Base-by-base conservation (phyloP, 1,140 invertebrate species). In the Papilio machaon region DNA sequence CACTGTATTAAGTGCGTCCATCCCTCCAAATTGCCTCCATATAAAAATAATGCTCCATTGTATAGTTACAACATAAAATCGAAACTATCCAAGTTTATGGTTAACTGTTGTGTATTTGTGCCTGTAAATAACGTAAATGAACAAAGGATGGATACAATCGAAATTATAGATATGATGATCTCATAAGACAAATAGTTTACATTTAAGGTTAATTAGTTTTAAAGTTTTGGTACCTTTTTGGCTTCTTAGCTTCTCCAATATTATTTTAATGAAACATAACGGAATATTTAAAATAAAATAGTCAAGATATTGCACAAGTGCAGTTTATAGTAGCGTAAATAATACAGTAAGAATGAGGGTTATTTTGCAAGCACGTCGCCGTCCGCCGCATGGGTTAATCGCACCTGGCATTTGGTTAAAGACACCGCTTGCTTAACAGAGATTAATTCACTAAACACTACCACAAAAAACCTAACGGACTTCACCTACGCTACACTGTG, bases 401-500 rank as follows among this genome's bases (percentile, higher is more conserved):
- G 15, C 54, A 60, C 17, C 76, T 60, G 52, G 54, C 58, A 78
- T 78, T 64, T 78, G 17, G 47, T 35, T 77, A 17, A 77, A 52
- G 15, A 78, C 54, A 43, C 47, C 76, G 76, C 38, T 78, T 60
- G 76, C 76, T 78, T 78, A 78, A 78, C 30, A 78, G 30, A 78
- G 46, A 79, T 46, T 76, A 76, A 76, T 76, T 49, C 4, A n/a
- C 74, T 15, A 76, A 52, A 49, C 46, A 49, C 0, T 5, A 0
- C 74, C 17, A 19, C 46, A 76, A 76, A 79, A 64, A 79, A 78
- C 10, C 30, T 84, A 88, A 86, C 85, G 86, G 86, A 80, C 77
- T 84, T 83, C 80, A 81, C 54, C 81, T 83, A 83, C 79, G 47
- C 81, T 83, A 83, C 79, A 73, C 81, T 86, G 84, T 81, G 84